A percentile compares a stretch with the other conserved stretches of the same genome.
Evolutionary conservation across 2,113 vertebrate species (phyloP).

Genomic region (Vicugna pacos): DNA sequence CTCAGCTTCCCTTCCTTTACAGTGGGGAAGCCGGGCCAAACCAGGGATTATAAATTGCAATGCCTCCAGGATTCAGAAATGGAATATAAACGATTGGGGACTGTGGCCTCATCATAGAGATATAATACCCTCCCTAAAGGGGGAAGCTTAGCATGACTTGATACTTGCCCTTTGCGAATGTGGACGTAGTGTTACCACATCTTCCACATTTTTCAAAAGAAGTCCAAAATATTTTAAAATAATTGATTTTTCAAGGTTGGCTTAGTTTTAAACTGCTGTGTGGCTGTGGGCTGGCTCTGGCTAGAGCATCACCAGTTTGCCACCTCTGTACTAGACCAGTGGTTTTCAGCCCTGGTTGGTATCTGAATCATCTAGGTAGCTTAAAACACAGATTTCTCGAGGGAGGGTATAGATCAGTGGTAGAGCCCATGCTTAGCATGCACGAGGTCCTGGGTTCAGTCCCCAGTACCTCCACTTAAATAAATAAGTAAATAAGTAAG

Average conservation of each 20-base stretch:
- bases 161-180: neutral
- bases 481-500: too few relatives aligned
- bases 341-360: neutral
- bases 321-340: neutral
- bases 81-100: neutral
- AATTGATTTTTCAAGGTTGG: neutral
- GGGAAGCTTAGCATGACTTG: neutral
- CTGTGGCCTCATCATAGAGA: neutral
- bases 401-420: too few relatives aligned
- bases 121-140: neutral
- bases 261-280: neutral
- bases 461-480: too few relatives aligned
- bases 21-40: neutral
- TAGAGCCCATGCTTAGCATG: too few relatives aligned
- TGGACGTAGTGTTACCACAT: neutral
- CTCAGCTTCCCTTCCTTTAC: constrained; percentile 48
- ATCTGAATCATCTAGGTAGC: neutral
- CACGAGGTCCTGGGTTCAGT: too few relatives aligned
- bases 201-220: neutral
- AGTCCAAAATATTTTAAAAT: neutral
- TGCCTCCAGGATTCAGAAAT: neutral
- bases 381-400: neutral
- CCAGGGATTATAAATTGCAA: neutral
- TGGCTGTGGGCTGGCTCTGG: neutral
- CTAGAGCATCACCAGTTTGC: neutral